Evolutionary conservation across 2,113 vertebrate genomes (phyloP), one percentile per base, ranked within the genome.

Genomic region (Muntiacus reevesi): DNA sequence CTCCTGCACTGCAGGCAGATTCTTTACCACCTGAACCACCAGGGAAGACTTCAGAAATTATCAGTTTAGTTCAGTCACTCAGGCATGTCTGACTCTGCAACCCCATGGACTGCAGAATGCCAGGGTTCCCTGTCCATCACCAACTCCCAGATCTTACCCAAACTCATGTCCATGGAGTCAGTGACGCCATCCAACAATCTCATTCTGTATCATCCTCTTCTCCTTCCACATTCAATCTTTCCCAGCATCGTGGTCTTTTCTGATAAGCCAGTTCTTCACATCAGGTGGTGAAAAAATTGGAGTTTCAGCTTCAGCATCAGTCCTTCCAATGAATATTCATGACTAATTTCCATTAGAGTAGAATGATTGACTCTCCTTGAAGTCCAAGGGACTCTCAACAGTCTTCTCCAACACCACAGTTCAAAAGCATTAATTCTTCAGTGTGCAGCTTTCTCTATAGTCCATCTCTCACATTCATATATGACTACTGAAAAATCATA

Each of bases 31-130:
- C 67, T 40, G 5, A 23, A 11, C 36, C 36, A 40, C 67, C 21
- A 74, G 67, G 67, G 5, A 74, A 74, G 67, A 23, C 11, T 74
- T 74, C 36, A 74, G 33, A 1, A 21, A 67, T 21, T 36, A 36
- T 21, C n/a, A 21, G 17, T 36, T 67, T 67, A 36, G 4, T 67
- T 36, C 64, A 67, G 33, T 36, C 64, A 67, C 16, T 67, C 33
- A 36, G 4, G n/a, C 8, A 0, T 36, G 64, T 36, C 64, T 67
- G 33, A 67, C 8, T 67, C 64, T 36, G n/a, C 0, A 0, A 21
- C 64, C 4, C 17, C 17, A 67, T 67, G 8, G 64, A 67, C 64
- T 36, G 64, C n/a, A 67, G 64, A 21, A 67, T 0, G 2, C 64
- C 64, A 67, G n/a, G n/a, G 33, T 67, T 67, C 64, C n/a, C 33